Evolutionary conservation across 2,888 invertebrate genomes (phyloP).

Genomic region (Vandiemenella viatica): DNA sequence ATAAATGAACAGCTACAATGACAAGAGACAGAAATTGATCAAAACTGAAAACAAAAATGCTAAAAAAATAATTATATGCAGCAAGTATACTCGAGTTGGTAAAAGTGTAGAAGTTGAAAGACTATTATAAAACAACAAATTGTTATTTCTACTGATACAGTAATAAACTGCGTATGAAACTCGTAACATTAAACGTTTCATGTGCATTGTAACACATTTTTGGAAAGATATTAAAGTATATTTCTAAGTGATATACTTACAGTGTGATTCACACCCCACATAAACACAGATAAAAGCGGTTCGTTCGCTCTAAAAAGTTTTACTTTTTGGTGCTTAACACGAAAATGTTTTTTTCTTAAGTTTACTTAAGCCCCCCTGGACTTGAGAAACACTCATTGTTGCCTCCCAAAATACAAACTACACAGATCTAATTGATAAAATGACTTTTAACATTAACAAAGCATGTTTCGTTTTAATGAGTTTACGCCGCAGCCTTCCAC

Average conservation of each 20-base stretch:
- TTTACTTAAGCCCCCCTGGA: conserved; percentile 55
- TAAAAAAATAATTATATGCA: background rate
- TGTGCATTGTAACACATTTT: too few species aligned
- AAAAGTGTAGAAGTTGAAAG: too few species aligned
- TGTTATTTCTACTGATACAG: too few species aligned
- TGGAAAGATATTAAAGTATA: background rate
- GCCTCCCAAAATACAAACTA: too few species aligned
- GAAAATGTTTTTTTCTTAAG: conserved; percentile 94
- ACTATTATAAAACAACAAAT: too few species aligned
- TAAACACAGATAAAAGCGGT: conserved; percentile 94
- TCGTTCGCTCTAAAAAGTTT: conserved; percentile 98
- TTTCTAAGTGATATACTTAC: conserved; percentile 44
- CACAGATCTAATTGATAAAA: too few species aligned
- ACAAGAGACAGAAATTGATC: background rate
- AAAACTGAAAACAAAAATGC: background rate
- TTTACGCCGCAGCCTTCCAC: too few species aligned
- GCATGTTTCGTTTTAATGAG: too few species aligned
- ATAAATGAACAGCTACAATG: background rate
- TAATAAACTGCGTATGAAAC: too few species aligned
- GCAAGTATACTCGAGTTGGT: too few species aligned
- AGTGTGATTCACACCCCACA: conserved; percentile 99
- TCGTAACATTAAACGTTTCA: too few species aligned
- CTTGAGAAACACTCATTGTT: conserved; percentile 25
- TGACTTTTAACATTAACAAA: too few species aligned
- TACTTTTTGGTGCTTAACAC: conserved; percentile 96